A percentile compares a stretch with the other conserved stretches of the same genome.
These are phyloP conservation scores for Ceryle rudis DNA, from an alignment of 2,797 vertebrate genomes.

Conservation along the genomic window DNA sequence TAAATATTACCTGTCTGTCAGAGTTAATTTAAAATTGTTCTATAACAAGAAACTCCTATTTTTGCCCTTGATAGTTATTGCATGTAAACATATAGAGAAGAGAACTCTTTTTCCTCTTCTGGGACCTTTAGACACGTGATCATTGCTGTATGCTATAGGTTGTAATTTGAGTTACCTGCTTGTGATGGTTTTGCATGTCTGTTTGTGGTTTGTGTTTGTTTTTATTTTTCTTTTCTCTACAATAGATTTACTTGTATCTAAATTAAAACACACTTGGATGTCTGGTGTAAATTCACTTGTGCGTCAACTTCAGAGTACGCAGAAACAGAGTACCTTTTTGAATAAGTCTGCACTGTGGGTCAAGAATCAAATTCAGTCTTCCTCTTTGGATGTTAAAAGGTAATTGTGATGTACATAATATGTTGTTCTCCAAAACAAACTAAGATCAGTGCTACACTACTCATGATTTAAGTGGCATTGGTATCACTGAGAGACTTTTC, in stretches of 20 bases:
- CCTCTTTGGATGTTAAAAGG: conserved; percentile 86
- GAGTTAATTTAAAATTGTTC: not conserved
- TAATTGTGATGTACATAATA: conserved; percentile 54
- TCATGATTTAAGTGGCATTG: not conserved
- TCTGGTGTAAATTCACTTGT: conserved; percentile 88
- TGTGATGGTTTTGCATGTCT: not conserved
- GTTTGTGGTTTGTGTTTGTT: not conserved
- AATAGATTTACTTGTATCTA: conserved; percentile 87
- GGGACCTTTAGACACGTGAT: not conserved
- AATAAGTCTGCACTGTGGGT: conserved; percentile 88
- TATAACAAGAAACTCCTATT: not conserved
- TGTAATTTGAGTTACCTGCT: not conserved
- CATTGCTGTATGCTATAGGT: not conserved
- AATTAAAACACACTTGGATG: conserved; percentile 88
- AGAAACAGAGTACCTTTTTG: conserved; percentile 86
- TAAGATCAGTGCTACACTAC: not conserved
- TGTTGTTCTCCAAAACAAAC: not conserved
- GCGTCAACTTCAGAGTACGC: conserved; percentile 75
- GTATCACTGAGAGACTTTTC: not conserved
- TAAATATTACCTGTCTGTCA: not conserved
- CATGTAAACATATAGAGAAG: not conserved
- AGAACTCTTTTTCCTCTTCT: not conserved
- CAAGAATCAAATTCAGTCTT: conserved; percentile 86
- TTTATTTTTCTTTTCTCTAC: not conserved
- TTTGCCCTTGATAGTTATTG: not conserved